Base-by-base conservation (phyloP, 2,888 invertebrate species). In the Furcula furcula region DNA sequence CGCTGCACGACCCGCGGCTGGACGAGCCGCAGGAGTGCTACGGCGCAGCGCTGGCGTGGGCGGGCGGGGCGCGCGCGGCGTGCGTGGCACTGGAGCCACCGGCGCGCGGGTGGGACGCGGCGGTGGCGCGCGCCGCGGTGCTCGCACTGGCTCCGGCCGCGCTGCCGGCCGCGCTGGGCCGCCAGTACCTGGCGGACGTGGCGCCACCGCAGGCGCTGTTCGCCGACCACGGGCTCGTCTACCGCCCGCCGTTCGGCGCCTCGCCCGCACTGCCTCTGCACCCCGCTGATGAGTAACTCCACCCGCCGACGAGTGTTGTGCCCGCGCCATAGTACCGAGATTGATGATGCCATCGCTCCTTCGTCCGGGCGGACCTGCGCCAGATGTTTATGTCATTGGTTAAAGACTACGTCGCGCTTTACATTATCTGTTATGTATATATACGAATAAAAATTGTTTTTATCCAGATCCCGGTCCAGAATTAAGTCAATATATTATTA, bases 131-230 rank as follows among this genome's bases (percentile, higher is more conserved):
- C 45, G 72, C 64, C 18, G 52, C 50, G 36, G 49, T 61, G 53
- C 42, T 54, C 50, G 74, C 49, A 30, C 53, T 66, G 52, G 64
- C 72, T 46, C 55, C 57, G 41, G 44, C 40, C 10, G 65, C 70
- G 55, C 64, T 67, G 59, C 39, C 53, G 13, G 16, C 55, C 30
- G 29, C 58, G 43, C 61, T 65, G 36, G 57, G 75, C 18, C 93
- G 94, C 76, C 86, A 96, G 55, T 96, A 95, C 88, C 91, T 97
- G 49, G 95, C 95, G 74, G 95, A 97, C 88, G 90, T 97, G 65
- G 95, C 94, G 53, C 91, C 97, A 65, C 97, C 97, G 15, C 88
- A 91, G 51, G 40, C 35, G 4, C 91, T 96, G 59, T 96, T 94
- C 85, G 85, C 90, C 32, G 93, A 94, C 60, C 92, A 93, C 54